These are phyloP conservation scores for Ciconia nigra DNA, from an alignment of 2,797 vertebrate genomes.

Conservation along the genomic window DNA sequence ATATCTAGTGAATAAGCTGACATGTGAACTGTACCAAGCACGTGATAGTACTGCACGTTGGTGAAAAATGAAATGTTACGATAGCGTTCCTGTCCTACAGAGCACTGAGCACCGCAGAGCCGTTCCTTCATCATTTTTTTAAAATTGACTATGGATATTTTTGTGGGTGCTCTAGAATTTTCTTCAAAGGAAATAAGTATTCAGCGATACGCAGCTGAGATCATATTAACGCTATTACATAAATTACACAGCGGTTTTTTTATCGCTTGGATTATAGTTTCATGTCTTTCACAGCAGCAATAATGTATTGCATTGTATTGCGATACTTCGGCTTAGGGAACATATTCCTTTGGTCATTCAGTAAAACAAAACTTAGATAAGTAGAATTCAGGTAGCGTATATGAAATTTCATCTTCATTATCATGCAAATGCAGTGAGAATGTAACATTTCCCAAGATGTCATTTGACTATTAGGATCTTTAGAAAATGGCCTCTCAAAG, in stretches of 20 bases:
- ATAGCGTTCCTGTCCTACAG: neutral
- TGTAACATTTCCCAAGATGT: constrained; percentile 67
- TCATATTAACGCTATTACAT: neutral
- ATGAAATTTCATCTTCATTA: constrained; percentile 65
- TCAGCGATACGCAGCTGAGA: constrained; percentile 5
- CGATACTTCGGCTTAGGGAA: constrained; percentile 2
- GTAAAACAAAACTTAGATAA: constrained; percentile 67
- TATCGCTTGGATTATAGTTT: neutral
- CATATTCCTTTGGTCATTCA: constrained; percentile 51
- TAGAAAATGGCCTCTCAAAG: constrained; percentile 68
- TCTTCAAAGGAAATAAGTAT: constrained; percentile 5
- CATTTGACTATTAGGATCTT: constrained; percentile 68
- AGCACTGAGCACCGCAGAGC: neutral
- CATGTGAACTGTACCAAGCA: neutral
- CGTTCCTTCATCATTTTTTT: neutral
- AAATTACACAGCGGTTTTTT: neutral
- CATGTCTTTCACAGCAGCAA: constrained; percentile 18
- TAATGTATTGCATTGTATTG: constrained; percentile 27
- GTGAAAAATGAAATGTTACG: neutral
- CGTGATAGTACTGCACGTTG: neutral
- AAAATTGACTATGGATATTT: neutral
- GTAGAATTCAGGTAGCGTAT: constrained; percentile 45
- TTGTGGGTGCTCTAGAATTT: neutral
- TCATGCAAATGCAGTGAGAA: constrained; percentile 59
- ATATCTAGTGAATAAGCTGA: neutral